These are phyloP conservation scores for Aphodius sticticus DNA, from an alignment of 2,888 invertebrate species.

Conservation along the genomic window DNA sequence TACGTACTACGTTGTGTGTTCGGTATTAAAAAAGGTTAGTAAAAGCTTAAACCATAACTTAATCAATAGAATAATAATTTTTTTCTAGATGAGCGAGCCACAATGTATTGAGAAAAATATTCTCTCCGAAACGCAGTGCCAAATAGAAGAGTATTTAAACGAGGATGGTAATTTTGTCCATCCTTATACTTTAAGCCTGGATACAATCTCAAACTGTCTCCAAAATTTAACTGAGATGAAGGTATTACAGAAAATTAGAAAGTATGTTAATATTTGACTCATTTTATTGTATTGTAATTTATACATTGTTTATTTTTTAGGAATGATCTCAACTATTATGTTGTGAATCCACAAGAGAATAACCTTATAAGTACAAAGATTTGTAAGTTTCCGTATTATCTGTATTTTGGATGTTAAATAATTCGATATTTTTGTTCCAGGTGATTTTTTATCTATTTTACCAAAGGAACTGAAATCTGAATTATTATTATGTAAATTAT, in stretches of 20 bases:
- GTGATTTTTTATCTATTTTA: background rate
- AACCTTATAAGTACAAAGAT: background rate
- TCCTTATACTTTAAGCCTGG: slow-evolving; percentile 79
- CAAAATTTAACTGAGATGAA: slow-evolving; percentile 62
- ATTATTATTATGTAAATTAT: background rate
- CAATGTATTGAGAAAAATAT: slow-evolving; percentile 63
- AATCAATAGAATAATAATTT: slow-evolving; percentile 30
- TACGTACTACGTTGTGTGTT: slow-evolving; percentile 65
- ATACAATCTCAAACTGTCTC: slow-evolving; percentile 67
- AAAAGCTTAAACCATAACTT: slow-evolving; percentile 23
- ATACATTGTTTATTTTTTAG: slow-evolving; percentile 32
- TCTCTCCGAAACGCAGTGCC: slow-evolving; percentile 66
- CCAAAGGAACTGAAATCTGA: background rate
- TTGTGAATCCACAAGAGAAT: background rate
- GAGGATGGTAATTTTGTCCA: slow-evolving; percentile 62
- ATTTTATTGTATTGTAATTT: slow-evolving; percentile 11
- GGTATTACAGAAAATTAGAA: slow-evolving; percentile 55
- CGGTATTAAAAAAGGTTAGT: slow-evolving; percentile 63
- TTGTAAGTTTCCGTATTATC: slow-evolving; percentile 45
- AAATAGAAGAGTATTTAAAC: slow-evolving; percentile 64
- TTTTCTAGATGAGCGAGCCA: slow-evolving; percentile 46
- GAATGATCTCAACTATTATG: slow-evolving; percentile 21
- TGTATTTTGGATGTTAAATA: background rate
- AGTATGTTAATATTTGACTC: slow-evolving; percentile 44
- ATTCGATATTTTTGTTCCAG: background rate